Base-by-base conservation (phyloP, 2,888 invertebrate genomes). In the Dryobotodes eremita region DNA sequence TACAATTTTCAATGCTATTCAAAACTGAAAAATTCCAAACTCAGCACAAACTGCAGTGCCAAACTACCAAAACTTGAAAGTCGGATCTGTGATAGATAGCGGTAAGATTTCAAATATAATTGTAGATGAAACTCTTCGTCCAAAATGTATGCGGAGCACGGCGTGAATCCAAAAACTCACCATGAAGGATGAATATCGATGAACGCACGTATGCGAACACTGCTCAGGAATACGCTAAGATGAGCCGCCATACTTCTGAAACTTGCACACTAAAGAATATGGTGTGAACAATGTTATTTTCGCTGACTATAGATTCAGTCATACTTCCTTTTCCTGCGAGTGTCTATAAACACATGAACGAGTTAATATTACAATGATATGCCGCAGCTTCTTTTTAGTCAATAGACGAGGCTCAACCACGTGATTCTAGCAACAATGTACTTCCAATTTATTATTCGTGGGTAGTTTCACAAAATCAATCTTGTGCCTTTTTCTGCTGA, bases 141-240 rank as follows among this genome's bases (percentile, higher is more conserved):
- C 20, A 57, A 81, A n/a, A 72, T 84, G 26, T 82, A 82, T 82
- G 84, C 81, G 55, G 80, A 20, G 17, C 81, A 82, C 84, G 72
- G 17, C 72, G 66, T 72, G 62, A 59, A 73, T 80, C 85, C 85
- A 84, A 82, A 82, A 82, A 84, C 85, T 82, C 61, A 68, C 68
- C 85, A 55, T 80, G 69, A 69, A 82, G 85, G 72, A 73, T 82
- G 82, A 82, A 82, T 82, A 82, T 82, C 81, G 84, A 82, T 82
- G 81, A 84, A 80, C 81, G 50, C 80, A 84, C 80, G 81, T 82
- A 80, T 80, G 57, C 62, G 62, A 73, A 66, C 48, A 68, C 68
- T 68, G 66, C 59, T 72, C 55, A 15, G 17, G 61, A 69, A 80
- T 84, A 72, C 68, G 20, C 23, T 65, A 62, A 10, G 71, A 61